These are phyloP conservation scores for Ectropis grisescens DNA, from an alignment of 1,140 invertebrate genomes.

Conservation along the genomic window DNA sequence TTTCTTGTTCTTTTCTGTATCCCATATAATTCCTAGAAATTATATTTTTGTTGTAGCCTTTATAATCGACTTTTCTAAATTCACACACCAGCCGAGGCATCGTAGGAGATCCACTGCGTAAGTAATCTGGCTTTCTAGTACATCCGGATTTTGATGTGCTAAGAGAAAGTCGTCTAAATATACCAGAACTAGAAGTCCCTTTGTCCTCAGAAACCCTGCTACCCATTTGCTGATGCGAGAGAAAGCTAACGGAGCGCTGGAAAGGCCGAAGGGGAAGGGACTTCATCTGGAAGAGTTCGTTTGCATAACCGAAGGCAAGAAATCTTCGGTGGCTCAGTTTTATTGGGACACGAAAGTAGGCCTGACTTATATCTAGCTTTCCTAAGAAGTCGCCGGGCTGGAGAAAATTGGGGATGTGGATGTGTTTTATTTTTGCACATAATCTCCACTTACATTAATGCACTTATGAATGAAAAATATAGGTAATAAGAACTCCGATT, in stretches of 20 bases:
- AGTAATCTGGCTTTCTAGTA: constrained; percentile 2
- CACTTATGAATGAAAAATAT: too few species aligned
- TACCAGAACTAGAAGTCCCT: constrained; percentile 17
- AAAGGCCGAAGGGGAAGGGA: constrained; percentile 21
- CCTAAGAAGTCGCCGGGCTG: constrained; percentile 19
- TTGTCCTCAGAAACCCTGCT: constrained; percentile 9
- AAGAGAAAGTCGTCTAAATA: constrained; percentile 19
- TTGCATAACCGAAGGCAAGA: too few species aligned
- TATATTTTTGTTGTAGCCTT: constrained; percentile 6
- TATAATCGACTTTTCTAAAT: constrained; percentile 10
- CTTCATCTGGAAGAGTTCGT: constrained; percentile 23
- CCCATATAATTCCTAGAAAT: constrained; percentile 14
- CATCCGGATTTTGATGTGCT: constrained; percentile 4
- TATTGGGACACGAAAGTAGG: constrained; percentile 15
- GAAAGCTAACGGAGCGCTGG: constrained; percentile 13
- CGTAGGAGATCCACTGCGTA: not conserved
- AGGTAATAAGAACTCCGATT: too few species aligned
- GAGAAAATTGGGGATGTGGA: constrained; percentile 9
- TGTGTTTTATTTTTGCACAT: constrained; percentile 16
- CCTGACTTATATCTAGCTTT: constrained; percentile 26
- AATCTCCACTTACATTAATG: too few species aligned
- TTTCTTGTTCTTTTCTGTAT: constrained; percentile 9
- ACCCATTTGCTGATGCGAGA: constrained; percentile 14
- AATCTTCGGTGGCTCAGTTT: too few species aligned
- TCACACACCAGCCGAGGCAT: constrained; percentile 11